A percentile compares a stretch with the other conserved stretches of the same genome.
These are phyloP conservation scores for Philopotamus ludificatus DNA, from an alignment of 1,140 invertebrate genomes.

Conservation along the genomic window DNA sequence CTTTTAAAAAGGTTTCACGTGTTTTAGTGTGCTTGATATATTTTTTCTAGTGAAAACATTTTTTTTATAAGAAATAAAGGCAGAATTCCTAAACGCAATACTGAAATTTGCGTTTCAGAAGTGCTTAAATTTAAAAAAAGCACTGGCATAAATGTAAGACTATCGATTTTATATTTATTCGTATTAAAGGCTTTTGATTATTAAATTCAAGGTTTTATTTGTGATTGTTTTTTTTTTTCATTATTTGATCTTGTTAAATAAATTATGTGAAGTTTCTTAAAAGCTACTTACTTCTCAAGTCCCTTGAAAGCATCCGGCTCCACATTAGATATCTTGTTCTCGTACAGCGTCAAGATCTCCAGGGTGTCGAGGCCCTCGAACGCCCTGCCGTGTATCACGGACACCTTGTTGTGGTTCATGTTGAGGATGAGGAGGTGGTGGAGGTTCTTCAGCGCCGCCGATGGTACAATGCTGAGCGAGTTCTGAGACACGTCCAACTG, in stretches of 20 bases:
- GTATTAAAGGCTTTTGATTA: neutral
- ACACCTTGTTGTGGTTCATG: constrained; percentile 82
- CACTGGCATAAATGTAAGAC: too few species aligned
- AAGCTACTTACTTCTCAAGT: constrained; percentile 79
- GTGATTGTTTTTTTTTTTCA: constrained; percentile 5
- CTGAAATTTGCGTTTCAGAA: too few species aligned
- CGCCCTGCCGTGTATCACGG: constrained; percentile 70
- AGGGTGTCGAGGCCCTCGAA: constrained; percentile 82
- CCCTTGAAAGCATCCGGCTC: constrained; percentile 81
- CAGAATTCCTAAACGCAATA: too few species aligned
- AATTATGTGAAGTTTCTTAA: too few species aligned
- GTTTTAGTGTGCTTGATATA: too few species aligned
- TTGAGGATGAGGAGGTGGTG: constrained; percentile 82
- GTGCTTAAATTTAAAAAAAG: too few species aligned
- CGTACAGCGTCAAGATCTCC: constrained; percentile 84
- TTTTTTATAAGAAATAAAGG: too few species aligned
- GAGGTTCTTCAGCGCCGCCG: constrained; percentile 73
- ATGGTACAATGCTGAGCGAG: constrained; percentile 73
- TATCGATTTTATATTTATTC: too few species aligned
- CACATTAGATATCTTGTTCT: constrained; percentile 77
- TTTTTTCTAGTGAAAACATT: too few species aligned
- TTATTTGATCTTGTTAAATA: too few species aligned
- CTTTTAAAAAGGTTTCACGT: too few species aligned
- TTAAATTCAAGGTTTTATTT: neutral
- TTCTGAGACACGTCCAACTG: constrained; percentile 83